Conservation (phyloP, 2,888 invertebrate genomes). For the Mythimna impura region DNA sequence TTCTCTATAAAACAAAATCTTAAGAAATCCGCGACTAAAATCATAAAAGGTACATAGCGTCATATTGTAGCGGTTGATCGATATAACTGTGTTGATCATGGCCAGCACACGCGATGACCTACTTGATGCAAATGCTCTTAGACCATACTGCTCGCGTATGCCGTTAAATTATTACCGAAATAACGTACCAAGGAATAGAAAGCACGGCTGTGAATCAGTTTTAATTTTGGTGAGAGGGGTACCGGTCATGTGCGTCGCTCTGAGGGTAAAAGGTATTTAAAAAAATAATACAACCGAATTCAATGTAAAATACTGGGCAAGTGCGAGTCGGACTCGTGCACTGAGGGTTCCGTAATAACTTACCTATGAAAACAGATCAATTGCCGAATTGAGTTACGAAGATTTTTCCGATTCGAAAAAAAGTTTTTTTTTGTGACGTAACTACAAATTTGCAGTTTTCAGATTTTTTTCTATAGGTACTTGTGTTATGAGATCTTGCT, state of each 20-base stretch:
- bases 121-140: conserved; percentile 49
- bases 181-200: conserved; percentile 60
- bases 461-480: too few relatives aligned
- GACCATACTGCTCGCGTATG: conserved; percentile 52
- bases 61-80: conserved; percentile 55
- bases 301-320: too few relatives aligned
- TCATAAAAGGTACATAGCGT: conserved; percentile 44
- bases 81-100: conserved; percentile 57
- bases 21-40: background rate
- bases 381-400: too few relatives aligned
- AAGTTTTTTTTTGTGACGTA: too few relatives aligned
- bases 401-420: too few relatives aligned
- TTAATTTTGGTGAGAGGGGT: conserved; percentile 19
- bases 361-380: too few relatives aligned
- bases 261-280: too few relatives aligned
- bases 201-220: conserved; percentile 34
- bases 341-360: too few relatives aligned
- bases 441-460: too few relatives aligned
- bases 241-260: background rate
- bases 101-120: conserved; percentile 54
- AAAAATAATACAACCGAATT: too few relatives aligned
- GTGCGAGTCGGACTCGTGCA: too few relatives aligned
- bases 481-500: too few relatives aligned
- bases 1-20: background rate
- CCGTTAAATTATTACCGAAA: conserved; percentile 69